Evolutionary conservation across 2,797 vertebrate genomes (phyloP).

Genomic region (Epinephelus malabaricus): DNA sequence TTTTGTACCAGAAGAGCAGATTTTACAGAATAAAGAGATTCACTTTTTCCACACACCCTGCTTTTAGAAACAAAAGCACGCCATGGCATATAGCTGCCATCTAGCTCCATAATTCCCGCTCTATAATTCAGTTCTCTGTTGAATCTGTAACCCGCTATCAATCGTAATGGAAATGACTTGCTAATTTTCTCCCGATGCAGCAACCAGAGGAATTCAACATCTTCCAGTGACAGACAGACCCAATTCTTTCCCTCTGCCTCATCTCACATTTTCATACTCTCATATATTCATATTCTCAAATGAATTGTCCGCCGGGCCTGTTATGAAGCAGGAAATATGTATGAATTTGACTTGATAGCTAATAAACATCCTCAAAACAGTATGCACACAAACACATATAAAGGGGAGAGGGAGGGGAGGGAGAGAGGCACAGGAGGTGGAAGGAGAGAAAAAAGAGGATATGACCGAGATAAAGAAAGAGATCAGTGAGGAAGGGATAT

Average conservation of each 20-base stretch:
- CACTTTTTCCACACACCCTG: not conserved
- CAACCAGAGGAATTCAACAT: conserved; percentile 33
- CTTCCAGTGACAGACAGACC: conserved; percentile 40
- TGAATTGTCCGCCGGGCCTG: conserved; percentile 38
- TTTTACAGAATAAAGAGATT: conserved; percentile 10
- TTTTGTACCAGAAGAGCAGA: conserved; percentile 6
- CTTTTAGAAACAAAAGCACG: conserved; percentile 35
- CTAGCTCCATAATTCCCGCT: conserved; percentile 24
- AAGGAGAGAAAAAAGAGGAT: not conserved
- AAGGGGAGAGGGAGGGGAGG: not conserved
- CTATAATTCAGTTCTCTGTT: conserved; percentile 32
- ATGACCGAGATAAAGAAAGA: conserved; percentile 12
- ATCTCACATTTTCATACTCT: conserved; percentile 48
- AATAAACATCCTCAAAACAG: conserved; percentile 57
- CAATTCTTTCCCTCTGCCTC: conserved; percentile 27
- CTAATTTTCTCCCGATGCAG: conserved; percentile 49
- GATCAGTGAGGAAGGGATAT: conserved; percentile 49
- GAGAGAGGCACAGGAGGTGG: not conserved
- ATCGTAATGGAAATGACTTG: conserved; percentile 49
- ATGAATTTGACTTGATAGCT: conserved; percentile 60
- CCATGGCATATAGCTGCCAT: conserved; percentile 15
- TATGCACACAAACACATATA: conserved; percentile 28
- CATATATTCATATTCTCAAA: conserved; percentile 50
- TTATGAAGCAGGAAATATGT: conserved; percentile 63
- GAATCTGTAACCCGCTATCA: conserved; percentile 42